Evolutionary conservation across 2,888 invertebrate genomes (phyloP).

Genomic region (Drosophila colorata): DNA sequence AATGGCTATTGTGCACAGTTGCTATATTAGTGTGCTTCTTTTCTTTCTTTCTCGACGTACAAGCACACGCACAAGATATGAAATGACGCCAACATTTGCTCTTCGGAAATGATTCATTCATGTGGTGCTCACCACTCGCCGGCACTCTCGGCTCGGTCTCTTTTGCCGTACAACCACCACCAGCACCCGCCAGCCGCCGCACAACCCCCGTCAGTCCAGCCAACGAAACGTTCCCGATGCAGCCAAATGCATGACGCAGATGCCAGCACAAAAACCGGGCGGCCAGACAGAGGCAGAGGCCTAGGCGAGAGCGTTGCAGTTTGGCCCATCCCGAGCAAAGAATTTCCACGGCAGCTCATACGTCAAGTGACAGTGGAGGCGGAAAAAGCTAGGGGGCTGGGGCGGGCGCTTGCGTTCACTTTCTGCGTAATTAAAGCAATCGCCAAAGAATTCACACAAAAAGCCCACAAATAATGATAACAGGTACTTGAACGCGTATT

Average conservation of each 20-base stretch:
- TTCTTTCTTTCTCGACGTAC: conserved; percentile 12
- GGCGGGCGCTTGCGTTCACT: conserved; percentile 2
- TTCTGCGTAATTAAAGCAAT: conserved; percentile 44
- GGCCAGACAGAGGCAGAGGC: conserved; percentile 25
- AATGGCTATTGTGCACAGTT: conserved; percentile 37
- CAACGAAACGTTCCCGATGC: conserved; percentile 50
- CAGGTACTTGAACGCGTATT: conserved; percentile 10
- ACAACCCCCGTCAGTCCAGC: conserved; percentile 16
- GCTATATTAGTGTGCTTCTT: conserved; percentile 9
- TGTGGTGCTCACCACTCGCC: conserved; percentile 48
- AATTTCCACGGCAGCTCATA: conserved; percentile 12
- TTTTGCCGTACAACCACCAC: conserved; percentile 19
- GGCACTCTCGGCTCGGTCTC: conserved; percentile 19
- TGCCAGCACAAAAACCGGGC: conserved; percentile 52
- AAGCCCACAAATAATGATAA: conserved; percentile 27
- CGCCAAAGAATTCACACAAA: conserved; percentile 23
- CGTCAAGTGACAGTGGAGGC: conserved; percentile 17
- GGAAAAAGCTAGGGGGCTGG: not conserved
- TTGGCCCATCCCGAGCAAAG: conserved; percentile 7
- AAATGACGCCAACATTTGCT: conserved; percentile 75
- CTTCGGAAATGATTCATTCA: conserved; percentile 77
- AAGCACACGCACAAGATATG: conserved; percentile 31
- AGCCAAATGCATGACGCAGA: conserved; percentile 76
- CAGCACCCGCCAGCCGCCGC: conserved; percentile 8
- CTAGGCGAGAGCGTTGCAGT: conserved; percentile 46